phyloP scores from a whole-genome alignment of 2,797 vertebrate species.

The Channa striata region DNA sequence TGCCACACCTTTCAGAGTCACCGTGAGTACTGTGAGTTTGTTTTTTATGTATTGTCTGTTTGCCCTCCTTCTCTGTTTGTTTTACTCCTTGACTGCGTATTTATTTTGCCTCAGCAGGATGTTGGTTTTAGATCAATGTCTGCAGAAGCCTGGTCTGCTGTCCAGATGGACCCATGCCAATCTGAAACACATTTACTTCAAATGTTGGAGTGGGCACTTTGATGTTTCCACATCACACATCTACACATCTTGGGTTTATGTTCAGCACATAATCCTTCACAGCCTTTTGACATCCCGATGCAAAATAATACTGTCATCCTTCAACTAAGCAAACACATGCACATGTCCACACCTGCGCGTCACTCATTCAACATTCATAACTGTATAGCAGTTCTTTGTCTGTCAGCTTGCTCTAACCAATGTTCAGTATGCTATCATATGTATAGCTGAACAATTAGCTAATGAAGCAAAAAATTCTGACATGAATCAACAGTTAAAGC shows the following conservation, averaged over 20 bases:
- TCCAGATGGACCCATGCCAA: constrained; percentile 63
- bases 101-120: constrained; percentile 7
- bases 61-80: constrained; percentile 6
- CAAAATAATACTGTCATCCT: constrained; percentile 13
- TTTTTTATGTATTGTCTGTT: constrained; percentile 11
- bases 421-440: constrained; percentile 52
- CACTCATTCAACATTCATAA: constrained; percentile 20
- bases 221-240: constrained; percentile 56
- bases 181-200: constrained; percentile 65
- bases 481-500: constrained; percentile 70
- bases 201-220: constrained; percentile 54
- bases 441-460: constrained; percentile 70
- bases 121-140: constrained; percentile 18
- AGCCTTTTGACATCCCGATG: constrained; percentile 10
- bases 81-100: constrained; percentile 1
- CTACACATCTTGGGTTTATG: constrained; percentile 34
- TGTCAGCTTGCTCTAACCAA: constrained; percentile 47
- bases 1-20: constrained; percentile 93
- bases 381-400: constrained; percentile 20
- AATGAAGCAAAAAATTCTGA: constrained; percentile 65
- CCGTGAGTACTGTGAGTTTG: constrained; percentile 87
- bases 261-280: constrained; percentile 2
- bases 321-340: neutral
- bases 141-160: constrained; percentile 31
- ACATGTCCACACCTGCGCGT: constrained; percentile 10